Evolutionary conservation across 53 echinoderm and acorn worm genomes (phyloP), one percentile per base, ranked within the genome.

Genomic region (Astropecten irregularis): DNA sequence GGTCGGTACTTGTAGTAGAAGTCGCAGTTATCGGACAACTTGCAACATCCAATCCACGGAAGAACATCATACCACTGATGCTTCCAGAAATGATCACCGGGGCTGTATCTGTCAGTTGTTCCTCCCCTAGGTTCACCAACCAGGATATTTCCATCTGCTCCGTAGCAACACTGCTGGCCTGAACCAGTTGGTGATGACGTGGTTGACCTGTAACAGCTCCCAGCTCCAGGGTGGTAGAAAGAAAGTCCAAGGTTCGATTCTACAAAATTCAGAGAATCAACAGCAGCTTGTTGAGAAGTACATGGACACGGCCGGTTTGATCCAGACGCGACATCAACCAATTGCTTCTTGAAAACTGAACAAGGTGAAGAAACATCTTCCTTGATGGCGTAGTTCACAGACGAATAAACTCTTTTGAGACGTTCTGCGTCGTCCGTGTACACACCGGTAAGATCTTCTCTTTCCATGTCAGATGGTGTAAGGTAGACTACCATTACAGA

Each of bases 111-210:
- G 48, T 87, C 82, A 38, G 72, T 67, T 0, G 90, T 87, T 31
- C 90, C 90, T 9, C 90, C 86, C 2, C 83, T 66, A 9, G 90
- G 86, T 50, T 82, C 66, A 53, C 81, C 90, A 8, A 86, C 39
- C 1, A 90, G 44, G 29, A 90, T 86, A 38, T 82, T 72, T 1
- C 82, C 87, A 72, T 90, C 87, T 3, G 35, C 7, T 4, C 49
- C 56, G 38, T 90, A 90, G 47, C 90, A 90, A 40, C 90, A 87
- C 71, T 90, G 90, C 53, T 87, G 87, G 20, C 87, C 90, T 28
- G 82, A 31, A 25, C 65, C 82, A 9, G 68, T 42, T 16, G 63
- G 19, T 14, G 35, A 61, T 37, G 81, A 22, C 25, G 48, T 52
- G 5, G 36, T 30, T 27, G 90, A 90, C 40, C 90, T 40, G 60